Evolutionary conservation across 2,888 invertebrate species (phyloP), one percentile per base, ranked within the genome.

Genomic region (Entomobrya multifasciata): DNA sequence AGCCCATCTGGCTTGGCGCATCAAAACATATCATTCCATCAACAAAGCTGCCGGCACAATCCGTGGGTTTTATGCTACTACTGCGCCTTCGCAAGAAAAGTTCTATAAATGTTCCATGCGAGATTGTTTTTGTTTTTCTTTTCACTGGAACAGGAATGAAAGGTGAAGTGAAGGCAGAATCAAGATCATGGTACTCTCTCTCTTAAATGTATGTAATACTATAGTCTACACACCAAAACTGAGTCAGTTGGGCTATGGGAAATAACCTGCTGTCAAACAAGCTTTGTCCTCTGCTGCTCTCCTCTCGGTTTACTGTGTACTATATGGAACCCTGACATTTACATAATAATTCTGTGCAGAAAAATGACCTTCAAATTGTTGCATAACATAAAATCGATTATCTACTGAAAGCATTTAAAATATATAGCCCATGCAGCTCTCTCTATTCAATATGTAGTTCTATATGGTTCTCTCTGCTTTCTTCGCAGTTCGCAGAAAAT

Each of bases 301-400:
- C 2, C 70, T 20, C 15, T 22, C 44, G 47, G 15, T 36, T 15
- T 17, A 8, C 17, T 17, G 6, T 25, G 27, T 25, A 30, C 52
- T 72, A 30, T 74, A 52, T 74, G 52, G 17, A 80, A 30, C 82
- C 74, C 62, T 77, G 84, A 78, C 84, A 84, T 84, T 84, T 84
- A 60, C 62, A 65, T 65, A 65, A 74, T 60, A 82, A 65, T 77
- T 74, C 62, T 60, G 76, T 65, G 52, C 76, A 83, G 47, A 55
- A n/a, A 44, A 22, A 57, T 84, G 84, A 84, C 84, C 84, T 84
- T 78, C 76, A 67, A 52, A 47, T n/a, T 76, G 76, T 84, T 84
- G 84, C 84, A 84, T 84, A 84, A 84, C 78, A 77, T 47, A 49
- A 84, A 76, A 84, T 84, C 84, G 84, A 84, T 84, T 77, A 77